Percentiles rank a stretch among this genome's conserved stretches.
Evolutionary conservation across 30 jellyfish, hydroid and myxozoan species (phyloP).

Genomic region (Nemopilema nomurai): DNA sequence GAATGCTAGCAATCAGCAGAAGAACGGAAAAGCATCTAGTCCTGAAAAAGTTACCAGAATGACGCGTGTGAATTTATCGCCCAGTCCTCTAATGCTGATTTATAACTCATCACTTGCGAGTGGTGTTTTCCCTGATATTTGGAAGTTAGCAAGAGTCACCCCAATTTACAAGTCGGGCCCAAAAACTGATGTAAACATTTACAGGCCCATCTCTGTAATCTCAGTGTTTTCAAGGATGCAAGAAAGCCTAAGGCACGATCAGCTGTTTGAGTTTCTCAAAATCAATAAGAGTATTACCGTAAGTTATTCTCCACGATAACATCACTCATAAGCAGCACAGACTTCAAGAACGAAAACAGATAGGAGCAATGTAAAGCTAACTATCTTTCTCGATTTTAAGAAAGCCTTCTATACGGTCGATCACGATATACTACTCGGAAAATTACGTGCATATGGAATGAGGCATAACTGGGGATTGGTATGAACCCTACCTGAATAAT

Average conservation of each 20-base stretch:
- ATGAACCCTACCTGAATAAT: constrained; percentile 21
- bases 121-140: too few species aligned
- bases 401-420: constrained; percentile 54
- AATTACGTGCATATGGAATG: constrained; percentile 36
- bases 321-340: constrained; percentile 50
- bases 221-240: constrained; percentile 59
- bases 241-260: constrained; percentile 46
- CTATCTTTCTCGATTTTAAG: constrained; percentile 31
- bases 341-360: constrained; percentile 35
- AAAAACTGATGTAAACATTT: constrained; percentile 23
- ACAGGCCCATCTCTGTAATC: constrained; percentile 51
- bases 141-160: too few species aligned
- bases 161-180: constrained; percentile 42
- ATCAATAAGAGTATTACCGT: constrained; percentile 23
- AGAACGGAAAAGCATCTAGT: constrained; percentile 35
- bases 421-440: constrained; percentile 14
- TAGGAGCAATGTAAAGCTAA: constrained; percentile 16
- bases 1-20: constrained; percentile 46
- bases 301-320: constrained; percentile 51
- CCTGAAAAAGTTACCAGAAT: constrained; percentile 21
- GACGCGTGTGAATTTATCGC: constrained; percentile 34
- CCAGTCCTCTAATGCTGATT: constrained; percentile 46
- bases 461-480: constrained; percentile 33
- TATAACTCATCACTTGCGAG: constrained; percentile 44
- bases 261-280: constrained; percentile 48